Evolutionary conservation across 2,113 vertebrate species (phyloP).

Genomic region (Ptilonorhynchus violaceus): DNA sequence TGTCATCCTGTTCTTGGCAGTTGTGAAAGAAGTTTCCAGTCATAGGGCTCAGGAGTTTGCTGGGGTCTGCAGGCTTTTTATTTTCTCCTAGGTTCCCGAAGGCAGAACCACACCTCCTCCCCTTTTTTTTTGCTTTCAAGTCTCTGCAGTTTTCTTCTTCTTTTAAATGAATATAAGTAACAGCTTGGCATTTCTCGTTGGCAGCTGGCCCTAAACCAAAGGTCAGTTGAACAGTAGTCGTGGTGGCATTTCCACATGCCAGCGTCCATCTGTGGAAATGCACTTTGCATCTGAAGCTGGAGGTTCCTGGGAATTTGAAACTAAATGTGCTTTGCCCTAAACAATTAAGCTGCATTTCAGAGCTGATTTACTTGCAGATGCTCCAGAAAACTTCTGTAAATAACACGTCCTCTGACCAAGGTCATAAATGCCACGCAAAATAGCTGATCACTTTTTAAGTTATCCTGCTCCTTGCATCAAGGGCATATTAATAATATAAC

Average conservation of each 20-base stretch:
- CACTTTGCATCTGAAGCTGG: neutral
- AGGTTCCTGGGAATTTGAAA: conserved; percentile 50
- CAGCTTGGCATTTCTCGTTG: conserved; percentile 41
- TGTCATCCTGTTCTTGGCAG: neutral
- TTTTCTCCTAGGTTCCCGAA: neutral
- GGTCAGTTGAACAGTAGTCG: conserved; percentile 12
- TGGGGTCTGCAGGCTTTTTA: neutral
- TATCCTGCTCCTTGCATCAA: neutral
- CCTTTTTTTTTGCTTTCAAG: neutral
- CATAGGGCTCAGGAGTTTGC: neutral
- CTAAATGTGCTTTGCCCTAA: neutral
- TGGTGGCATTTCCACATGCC: conserved; percentile 43
- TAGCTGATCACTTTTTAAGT: conserved; percentile 9
- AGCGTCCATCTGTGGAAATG: conserved; percentile 45
- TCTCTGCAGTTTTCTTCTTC: neutral
- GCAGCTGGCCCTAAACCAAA: conserved; percentile 55
- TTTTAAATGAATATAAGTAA: neutral
- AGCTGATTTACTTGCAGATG: conserved; percentile 39
- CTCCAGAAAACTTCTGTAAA: conserved; percentile 28
- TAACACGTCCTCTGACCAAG: neutral
- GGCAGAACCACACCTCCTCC: neutral
- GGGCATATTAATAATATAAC: conserved; percentile 33
- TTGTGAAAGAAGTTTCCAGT: neutral
- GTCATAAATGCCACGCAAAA: neutral
- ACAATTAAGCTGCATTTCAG: conserved; percentile 24